Percentiles rank a stretch among this genome's conserved stretches.
Conservation (phyloP, 92 coral and sea anemone genomes). For the Siderastrea siderea region DNA sequence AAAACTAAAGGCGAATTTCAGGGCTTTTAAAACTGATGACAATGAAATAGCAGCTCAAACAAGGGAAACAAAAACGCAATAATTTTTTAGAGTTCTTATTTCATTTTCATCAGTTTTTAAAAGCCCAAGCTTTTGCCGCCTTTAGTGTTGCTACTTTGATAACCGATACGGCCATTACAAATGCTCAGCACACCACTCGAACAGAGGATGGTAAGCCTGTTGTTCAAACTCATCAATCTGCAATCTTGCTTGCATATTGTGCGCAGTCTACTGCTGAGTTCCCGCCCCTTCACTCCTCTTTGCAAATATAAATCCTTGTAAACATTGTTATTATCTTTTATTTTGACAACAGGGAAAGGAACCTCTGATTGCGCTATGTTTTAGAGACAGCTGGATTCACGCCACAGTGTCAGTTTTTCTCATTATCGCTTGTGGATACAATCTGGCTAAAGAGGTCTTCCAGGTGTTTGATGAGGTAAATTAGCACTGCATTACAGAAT, state of each 20-base stretch:
- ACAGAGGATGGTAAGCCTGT: not conserved
- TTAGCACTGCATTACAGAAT: not conserved
- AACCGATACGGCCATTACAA: not conserved
- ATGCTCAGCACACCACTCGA: not conserved
- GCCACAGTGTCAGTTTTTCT: conserved; percentile 76
- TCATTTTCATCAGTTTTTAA: too few species aligned
- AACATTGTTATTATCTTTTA: not conserved
- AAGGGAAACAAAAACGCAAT: too few species aligned
- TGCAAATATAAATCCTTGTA: too few species aligned
- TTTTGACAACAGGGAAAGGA: conserved; percentile 16
- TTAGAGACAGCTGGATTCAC: conserved; percentile 42
- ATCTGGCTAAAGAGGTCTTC: conserved; percentile 85
- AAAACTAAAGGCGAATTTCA: too few species aligned
- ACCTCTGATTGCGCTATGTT: conserved; percentile 70
- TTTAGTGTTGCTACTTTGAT: not conserved
- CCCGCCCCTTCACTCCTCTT: too few species aligned
- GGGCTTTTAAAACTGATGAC: too few species aligned
- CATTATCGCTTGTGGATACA: conserved; percentile 87
- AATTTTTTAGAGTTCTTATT: too few species aligned
- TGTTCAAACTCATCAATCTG: too few species aligned
- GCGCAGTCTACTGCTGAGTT: too few species aligned
- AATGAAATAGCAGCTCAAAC: too few species aligned
- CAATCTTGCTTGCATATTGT: too few species aligned
- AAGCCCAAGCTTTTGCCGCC: not conserved
- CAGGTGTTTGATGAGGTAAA: conserved; percentile 93